These are phyloP conservation scores for Catocala sponsa DNA, from an alignment of 2,888 invertebrate genomes.

Conservation along the genomic window DNA sequence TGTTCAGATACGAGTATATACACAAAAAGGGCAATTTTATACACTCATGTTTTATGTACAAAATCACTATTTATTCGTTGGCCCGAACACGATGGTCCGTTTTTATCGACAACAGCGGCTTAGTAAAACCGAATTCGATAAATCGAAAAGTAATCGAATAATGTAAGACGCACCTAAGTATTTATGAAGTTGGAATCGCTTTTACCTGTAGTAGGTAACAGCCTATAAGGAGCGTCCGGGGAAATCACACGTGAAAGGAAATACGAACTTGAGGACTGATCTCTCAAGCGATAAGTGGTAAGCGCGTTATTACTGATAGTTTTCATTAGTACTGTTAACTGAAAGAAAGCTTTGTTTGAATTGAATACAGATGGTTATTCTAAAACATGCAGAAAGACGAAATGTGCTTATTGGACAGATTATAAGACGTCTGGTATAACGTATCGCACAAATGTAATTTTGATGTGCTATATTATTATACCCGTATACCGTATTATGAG, in stretches of 20 bases:
- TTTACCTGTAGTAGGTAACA: constrained; percentile 43
- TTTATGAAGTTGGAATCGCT: constrained; percentile 48
- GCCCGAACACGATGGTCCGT: background rate
- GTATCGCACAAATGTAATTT: too few species aligned
- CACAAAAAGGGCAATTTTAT: too few species aligned
- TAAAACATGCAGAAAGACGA: too few species aligned
- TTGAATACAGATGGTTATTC: too few species aligned
- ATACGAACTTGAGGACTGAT: constrained; percentile 49
- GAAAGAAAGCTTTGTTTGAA: too few species aligned
- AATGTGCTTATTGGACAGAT: too few species aligned
- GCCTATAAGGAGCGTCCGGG: constrained; percentile 62
- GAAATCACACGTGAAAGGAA: constrained; percentile 76
- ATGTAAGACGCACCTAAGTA: constrained; percentile 34
- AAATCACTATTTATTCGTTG: background rate
- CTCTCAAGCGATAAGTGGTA: constrained; percentile 36
- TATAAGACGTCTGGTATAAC: too few species aligned
- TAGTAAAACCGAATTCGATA: constrained; percentile 16
- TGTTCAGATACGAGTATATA: too few species aligned
- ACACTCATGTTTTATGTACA: constrained; percentile 1
- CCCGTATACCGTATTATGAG: background rate
- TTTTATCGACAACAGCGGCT: constrained; percentile 18
- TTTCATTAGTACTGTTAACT: background rate
- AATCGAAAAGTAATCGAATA: constrained; percentile 42
- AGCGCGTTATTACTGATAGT: constrained; percentile 16
- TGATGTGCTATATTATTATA: background rate